Percentiles rank a stretch among this genome's conserved stretches.
Conservation (phyloP, 2,888 invertebrate genomes). For the Macaria liturata region DNA sequence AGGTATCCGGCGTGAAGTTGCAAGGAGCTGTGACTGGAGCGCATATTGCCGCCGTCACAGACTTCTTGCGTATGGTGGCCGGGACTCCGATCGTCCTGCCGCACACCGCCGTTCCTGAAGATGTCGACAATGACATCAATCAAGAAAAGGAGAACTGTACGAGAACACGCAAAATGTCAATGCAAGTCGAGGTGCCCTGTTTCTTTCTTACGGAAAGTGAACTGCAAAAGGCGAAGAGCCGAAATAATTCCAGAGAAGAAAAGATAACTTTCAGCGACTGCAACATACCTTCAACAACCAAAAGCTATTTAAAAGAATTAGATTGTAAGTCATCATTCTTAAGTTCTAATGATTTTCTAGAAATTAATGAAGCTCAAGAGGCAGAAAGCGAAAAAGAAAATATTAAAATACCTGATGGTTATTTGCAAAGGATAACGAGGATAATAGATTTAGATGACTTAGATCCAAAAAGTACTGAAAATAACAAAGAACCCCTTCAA, state of each 20-base stretch:
- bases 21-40: conserved; percentile 86
- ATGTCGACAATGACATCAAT: conserved; percentile 71
- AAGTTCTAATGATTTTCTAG: conserved; percentile 61
- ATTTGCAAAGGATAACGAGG: conserved; percentile 72
- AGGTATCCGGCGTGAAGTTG: conserved; percentile 86
- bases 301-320: conserved; percentile 57
- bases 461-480: conserved; percentile 55
- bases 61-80: conserved; percentile 85
- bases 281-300: conserved; percentile 56
- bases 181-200: conserved; percentile 81
- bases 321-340: conserved; percentile 61
- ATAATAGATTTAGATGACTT: conserved; percentile 75
- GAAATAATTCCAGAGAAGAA: conserved; percentile 75
- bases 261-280: conserved; percentile 67
- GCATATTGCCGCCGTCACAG: conserved; percentile 86
- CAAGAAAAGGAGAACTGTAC: conserved; percentile 71
- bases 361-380: conserved; percentile 52
- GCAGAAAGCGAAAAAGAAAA: conserved; percentile 51
- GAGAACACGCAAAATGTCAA: conserved; percentile 76
- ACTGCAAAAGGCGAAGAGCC: conserved; percentile 73
- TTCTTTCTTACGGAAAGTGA: conserved; percentile 79
- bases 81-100: conserved; percentile 85
- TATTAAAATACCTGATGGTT: conserved; percentile 55
- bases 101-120: conserved; percentile 68
- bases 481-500: conserved; percentile 67